Evolutionary conservation across 1,140 invertebrate species (phyloP).

Genomic region (Caenorhabditis tropicalis): DNA sequence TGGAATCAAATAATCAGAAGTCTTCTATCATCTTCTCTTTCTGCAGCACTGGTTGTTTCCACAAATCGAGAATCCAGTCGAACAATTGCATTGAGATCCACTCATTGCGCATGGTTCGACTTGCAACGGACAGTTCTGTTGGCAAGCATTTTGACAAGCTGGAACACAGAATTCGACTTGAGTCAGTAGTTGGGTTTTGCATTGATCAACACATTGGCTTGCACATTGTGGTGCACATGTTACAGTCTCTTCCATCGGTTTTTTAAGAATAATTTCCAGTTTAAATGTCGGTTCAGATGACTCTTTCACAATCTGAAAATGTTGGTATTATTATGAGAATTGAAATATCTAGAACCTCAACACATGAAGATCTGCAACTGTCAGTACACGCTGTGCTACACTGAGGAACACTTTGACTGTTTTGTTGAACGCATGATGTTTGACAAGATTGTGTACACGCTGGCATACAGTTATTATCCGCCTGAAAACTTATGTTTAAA

Average conservation of each 20-base stretch:
- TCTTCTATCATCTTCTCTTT: constrained; percentile 37
- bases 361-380: constrained; percentile 32
- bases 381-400: constrained; percentile 42
- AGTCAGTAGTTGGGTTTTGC: neutral
- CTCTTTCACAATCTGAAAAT: neutral
- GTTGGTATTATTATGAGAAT: neutral
- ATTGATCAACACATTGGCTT: constrained; percentile 31
- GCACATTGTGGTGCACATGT: constrained; percentile 34
- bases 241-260: constrained; percentile 40
- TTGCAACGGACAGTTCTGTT: constrained; percentile 44
- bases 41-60: constrained; percentile 48
- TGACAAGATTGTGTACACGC: constrained; percentile 42
- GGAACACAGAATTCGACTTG: constrained; percentile 32
- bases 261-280: constrained; percentile 40
- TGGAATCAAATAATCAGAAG: neutral
- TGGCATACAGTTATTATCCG: constrained; percentile 49
- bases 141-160: constrained; percentile 42
- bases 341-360: neutral
- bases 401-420: constrained; percentile 29
- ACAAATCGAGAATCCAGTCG: constrained; percentile 28
- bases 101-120: constrained; percentile 22
- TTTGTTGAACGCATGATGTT: constrained; percentile 44
- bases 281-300: constrained; percentile 6
- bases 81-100: constrained; percentile 30
- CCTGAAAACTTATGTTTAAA: constrained; percentile 1